phyloP scores from a whole-genome alignment of 2,113 vertebrate genomes.

The Sinosuthora webbiana region DNA sequence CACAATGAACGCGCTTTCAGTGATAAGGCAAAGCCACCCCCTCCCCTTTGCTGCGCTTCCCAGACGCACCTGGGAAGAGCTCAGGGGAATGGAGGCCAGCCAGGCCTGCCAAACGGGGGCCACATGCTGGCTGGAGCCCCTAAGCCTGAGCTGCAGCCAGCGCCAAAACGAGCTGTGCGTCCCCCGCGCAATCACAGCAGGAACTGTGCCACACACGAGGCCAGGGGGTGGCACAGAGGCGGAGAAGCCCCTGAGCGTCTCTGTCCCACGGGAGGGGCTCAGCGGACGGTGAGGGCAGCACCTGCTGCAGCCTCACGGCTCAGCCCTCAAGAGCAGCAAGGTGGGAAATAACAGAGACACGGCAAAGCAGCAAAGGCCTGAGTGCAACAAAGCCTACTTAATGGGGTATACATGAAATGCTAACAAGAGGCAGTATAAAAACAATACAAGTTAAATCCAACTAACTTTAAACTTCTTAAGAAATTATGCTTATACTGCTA shows the following conservation, averaged over 20 bases:
- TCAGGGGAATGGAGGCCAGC: accelerated
- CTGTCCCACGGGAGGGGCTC: not conserved
- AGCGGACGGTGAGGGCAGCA: not conserved
- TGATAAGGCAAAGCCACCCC: not conserved
- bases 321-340: not conserved
- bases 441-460: not conserved
- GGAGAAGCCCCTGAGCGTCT: accelerated
- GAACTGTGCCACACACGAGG: accelerated
- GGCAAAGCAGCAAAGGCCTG: not conserved
- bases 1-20: not conserved
- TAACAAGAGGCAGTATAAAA: not conserved
- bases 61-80: not conserved
- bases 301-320: not conserved
- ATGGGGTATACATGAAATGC: not conserved
- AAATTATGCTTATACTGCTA: not conserved
- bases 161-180: accelerated
- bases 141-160: not conserved
- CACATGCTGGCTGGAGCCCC: accelerated
- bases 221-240: accelerated
- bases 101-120: accelerated
- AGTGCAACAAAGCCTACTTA: not conserved
- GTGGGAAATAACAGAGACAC: not conserved
- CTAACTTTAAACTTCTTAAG: not conserved
- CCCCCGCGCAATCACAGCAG: accelerated
- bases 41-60: not conserved